Evolutionary conservation across 2,113 vertebrate genomes (phyloP), one percentile per base, ranked within the genome.

Genomic region (Brachirus orientalis): DNA sequence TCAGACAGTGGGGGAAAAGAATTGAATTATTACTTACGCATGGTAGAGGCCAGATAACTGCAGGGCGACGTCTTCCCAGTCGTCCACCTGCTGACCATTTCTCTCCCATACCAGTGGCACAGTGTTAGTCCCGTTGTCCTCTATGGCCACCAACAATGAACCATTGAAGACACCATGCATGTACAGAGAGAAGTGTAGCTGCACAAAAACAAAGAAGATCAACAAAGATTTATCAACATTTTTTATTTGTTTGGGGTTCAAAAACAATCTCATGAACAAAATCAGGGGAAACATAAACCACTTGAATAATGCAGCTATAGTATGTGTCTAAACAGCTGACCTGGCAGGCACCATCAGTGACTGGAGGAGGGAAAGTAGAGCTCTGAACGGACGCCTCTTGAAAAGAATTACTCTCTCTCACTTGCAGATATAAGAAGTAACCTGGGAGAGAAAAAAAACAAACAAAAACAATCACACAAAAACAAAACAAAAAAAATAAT

Each of bases 141-240:
- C 92, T 57, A 94, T 70, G 18, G 89, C 91, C 71, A 96, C 88
- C 56, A 90, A 80, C 68, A 97, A 28, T 0, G 95, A 94, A n/a
- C 95, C 95, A 41, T 95, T 96, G 79, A 95, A 95, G 69, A 59
- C 68, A 11, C 96, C 95, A 67, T 88, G 92, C 19, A 96, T 45
- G 64, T 95, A 93, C 36, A 95, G 79, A 46, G 92, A 94, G 73
- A 96, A 95, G 50, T 84, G 94, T 76, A 97, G 78, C 96, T 97
- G 65, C n/a, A 66, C 19, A 72, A 19, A 77, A 1, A 68, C 4
- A 63, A 16, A 51, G 17, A 19, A 53, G 14, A 45, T 77, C 12
- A 43, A 16, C 8, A 52, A 35, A 36, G 22, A 41, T 13, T 53
- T 18, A 38, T 8, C n/a, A n/a, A 7, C 6, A 6, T 53, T 13